phyloP scores from a whole-genome alignment of 2,797 vertebrate species.

The Enteromius radiatus region DNA sequence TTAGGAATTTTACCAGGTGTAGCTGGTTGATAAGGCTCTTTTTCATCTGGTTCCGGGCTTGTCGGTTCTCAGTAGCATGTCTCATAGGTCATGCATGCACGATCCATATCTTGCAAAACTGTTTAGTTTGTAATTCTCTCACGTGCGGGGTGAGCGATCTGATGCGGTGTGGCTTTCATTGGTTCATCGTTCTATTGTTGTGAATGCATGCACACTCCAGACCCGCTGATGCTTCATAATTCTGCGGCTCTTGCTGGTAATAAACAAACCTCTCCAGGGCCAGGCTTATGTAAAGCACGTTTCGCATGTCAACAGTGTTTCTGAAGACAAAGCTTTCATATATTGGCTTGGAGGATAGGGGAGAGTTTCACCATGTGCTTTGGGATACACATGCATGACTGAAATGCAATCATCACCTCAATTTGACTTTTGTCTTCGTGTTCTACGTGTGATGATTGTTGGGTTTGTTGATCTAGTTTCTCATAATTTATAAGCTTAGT shows the following conservation, averaged over 20 bases:
- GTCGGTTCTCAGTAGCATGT: constrained; percentile 8
- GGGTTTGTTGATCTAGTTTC: constrained; percentile 3
- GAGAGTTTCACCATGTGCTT: neutral
- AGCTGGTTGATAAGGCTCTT: constrained; percentile 1
- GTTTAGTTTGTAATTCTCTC: constrained; percentile 41
- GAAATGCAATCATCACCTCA: constrained; percentile 21
- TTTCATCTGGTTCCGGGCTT: neutral
- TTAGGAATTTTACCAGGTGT: neutral
- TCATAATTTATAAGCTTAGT: constrained; percentile 20
- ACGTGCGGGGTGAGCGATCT: constrained; percentile 32
- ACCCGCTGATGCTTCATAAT: constrained; percentile 33
- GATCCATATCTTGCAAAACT: constrained; percentile 41
- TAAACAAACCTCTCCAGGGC: constrained; percentile 34
- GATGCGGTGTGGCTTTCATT: constrained; percentile 28
- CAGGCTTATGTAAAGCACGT: constrained; percentile 36
- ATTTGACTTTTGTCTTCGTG: constrained; percentile 16
- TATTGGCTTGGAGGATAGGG: neutral
- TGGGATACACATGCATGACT: constrained; percentile 22
- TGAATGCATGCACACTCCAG: constrained; percentile 13
- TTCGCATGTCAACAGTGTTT: constrained; percentile 30
- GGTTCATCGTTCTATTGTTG: constrained; percentile 31
- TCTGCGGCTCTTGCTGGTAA: constrained; percentile 20
- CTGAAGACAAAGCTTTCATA: constrained; percentile 22
- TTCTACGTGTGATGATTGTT: constrained; percentile 18
- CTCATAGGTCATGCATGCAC: constrained; percentile 18